Conservation (phyloP, 2,797 vertebrate genomes). For the Carcharodon carcharias region DNA sequence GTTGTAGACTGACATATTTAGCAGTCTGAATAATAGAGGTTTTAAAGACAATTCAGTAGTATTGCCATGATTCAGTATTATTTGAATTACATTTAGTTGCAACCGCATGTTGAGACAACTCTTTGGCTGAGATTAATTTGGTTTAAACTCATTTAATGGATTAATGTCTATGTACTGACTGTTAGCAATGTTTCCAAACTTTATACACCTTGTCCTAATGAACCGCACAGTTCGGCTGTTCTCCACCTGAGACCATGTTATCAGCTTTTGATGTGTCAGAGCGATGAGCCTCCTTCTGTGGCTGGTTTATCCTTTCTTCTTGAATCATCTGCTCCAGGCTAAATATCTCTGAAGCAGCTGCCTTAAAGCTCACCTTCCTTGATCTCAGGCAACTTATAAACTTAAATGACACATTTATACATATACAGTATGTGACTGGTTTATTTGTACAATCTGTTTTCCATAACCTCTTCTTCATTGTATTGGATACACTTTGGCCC, state of each 20-base stretch:
- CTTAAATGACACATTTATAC: background rate
- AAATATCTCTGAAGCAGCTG: background rate
- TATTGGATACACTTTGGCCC: background rate
- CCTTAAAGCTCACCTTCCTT: background rate
- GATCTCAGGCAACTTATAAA: background rate
- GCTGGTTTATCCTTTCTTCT: background rate
- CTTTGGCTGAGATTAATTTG: no score
- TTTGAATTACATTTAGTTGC: no score
- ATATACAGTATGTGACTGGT: background rate
- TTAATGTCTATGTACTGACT: background rate
- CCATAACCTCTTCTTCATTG: background rate
- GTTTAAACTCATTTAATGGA: no score
- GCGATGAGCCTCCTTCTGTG: background rate
- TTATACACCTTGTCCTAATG: background rate
- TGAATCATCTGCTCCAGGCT: background rate
- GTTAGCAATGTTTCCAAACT: background rate
- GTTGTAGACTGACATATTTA: no score
- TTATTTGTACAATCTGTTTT: background rate
- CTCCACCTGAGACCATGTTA: background rate
- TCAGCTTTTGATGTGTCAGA: background rate
- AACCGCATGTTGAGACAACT: no score
- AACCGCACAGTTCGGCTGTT: background rate
- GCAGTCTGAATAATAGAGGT: no score
- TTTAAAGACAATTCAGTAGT: no score
- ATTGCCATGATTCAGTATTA: no score